phyloP scores from a whole-genome alignment of 1,140 invertebrate genomes.

The Dreissena polymorpha region DNA sequence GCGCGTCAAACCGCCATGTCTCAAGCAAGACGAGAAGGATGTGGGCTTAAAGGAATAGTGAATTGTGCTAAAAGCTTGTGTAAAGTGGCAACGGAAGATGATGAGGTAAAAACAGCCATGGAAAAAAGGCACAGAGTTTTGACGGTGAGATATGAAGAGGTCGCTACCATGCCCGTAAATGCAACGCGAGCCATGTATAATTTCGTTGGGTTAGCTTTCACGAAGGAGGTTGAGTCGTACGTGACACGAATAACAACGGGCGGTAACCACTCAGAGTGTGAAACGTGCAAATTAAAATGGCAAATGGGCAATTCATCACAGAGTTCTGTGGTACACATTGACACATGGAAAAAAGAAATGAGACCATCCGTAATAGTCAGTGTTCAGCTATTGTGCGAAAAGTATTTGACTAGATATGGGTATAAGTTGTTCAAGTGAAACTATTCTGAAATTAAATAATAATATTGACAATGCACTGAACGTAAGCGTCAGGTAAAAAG shows the following conservation, averaged over 20 bases:
- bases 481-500: too few species aligned
- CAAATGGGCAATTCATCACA: not conserved
- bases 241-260: conserved; percentile 11
- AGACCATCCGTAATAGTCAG: not conserved
- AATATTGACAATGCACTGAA: too few species aligned
- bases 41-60: too few species aligned
- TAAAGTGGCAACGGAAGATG: too few species aligned
- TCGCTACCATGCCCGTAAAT: conserved; percentile 1
- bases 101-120: too few species aligned
- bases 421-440: not conserved
- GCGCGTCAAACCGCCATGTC: conserved; percentile 11
- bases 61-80: too few species aligned
- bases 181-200: conserved; percentile 23
- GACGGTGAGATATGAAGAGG: conserved; percentile 24
- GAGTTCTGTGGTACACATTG: conserved; percentile 17
- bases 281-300: not conserved
- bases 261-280: not conserved
- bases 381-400: conserved; percentile 6
- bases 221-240: not conserved
- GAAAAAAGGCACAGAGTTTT: too few species aligned
- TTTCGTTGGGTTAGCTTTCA: conserved; percentile 26
- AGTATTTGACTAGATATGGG: conserved; percentile 14
- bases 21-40: not conserved
- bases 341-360: conserved; percentile 10
- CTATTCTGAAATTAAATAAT: too few species aligned